A percentile compares a stretch with the other conserved stretches of the same genome.
phyloP scores from a whole-genome alignment of 92 coral and sea anemone species.

The Porites rus region DNA sequence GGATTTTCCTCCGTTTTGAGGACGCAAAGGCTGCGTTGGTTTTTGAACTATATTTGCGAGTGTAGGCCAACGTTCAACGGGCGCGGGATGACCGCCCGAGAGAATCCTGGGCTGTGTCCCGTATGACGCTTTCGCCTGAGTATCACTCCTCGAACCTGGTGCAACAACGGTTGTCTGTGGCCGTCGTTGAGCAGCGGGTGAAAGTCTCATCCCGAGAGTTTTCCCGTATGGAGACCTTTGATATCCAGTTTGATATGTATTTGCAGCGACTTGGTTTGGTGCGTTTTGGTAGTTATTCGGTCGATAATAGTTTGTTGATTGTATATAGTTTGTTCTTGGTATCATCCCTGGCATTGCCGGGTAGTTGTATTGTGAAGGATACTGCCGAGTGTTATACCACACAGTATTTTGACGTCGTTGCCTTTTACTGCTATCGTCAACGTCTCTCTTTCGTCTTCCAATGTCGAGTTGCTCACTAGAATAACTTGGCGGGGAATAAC shows the following conservation, averaged over 20 bases:
- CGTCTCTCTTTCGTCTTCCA: conserved; percentile 59
- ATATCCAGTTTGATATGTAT: conserved; percentile 7
- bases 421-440: conserved; percentile 19
- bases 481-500: conserved; percentile 27
- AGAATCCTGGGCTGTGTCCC: conserved; percentile 31
- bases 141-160: conserved; percentile 9
- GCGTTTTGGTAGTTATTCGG: conserved; percentile 4
- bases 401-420: conserved; percentile 67
- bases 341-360: conserved; percentile 12
- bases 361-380: conserved; percentile 11
- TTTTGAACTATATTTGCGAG: conserved; percentile 5
- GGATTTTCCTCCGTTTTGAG: not conserved
- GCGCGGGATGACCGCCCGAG: conserved; percentile 25
- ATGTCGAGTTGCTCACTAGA: conserved; percentile 44
- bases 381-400: conserved; percentile 61
- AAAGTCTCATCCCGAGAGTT: conserved; percentile 13
- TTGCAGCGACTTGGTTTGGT: conserved; percentile 8
- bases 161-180: not conserved
- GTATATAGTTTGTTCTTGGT: conserved; percentile 28
- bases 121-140: conserved; percentile 11
- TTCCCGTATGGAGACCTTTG: conserved; percentile 10
- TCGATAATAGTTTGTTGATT: conserved; percentile 13
- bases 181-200: conserved; percentile 19
- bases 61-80: conserved; percentile 44
- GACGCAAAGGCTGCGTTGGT: conserved; percentile 16